Evolutionary conservation across 2,888 invertebrate genomes (phyloP), one percentile per base, ranked within the genome.

Genomic region (Colostygia pectinataria): DNA sequence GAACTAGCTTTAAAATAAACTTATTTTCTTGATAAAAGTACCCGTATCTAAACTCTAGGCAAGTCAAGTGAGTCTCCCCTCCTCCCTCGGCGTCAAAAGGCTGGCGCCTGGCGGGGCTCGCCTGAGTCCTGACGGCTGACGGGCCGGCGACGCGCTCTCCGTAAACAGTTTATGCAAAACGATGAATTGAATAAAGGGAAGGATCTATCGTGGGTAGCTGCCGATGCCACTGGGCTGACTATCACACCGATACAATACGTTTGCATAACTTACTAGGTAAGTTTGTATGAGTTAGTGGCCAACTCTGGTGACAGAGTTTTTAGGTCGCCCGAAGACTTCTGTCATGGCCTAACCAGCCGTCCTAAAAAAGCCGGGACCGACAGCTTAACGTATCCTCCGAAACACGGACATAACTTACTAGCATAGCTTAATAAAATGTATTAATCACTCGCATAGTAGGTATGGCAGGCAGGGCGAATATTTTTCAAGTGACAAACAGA

Each of bases 151-250:
- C 58, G 62, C 64, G 62, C 64, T 63, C 55, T 68, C 66, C 55
- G 79, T 84, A 83, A 84, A 86, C 83, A 77, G 80, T 83, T 86
- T 86, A 86, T 86, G 85, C 75, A 79, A 86, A 86, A 73, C 79
- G 72, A 68, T 58, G 77, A 80, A 83, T 84, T 78, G 81, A 83
- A 84, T 84, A 80, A 84, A 77, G 75, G 72, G 65, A 70, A 75
- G 76, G 58, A 58, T 58, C 53, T 39, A 69, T 72, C 75, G 68
- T 61, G 72, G 64, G 58, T 60, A 64, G 65, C 56, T 59, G 41
- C 61, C 63, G 61, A 50, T 46, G 29, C 56, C 41, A 4, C 49
- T 10, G 28, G 44, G 57, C 55, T 55, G 41, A 36, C 28, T 2
- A 42, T 61, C 55, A 66, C 70, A 73, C 74, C 57, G 59, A 33